phyloP scores from a whole-genome alignment of 2,113 vertebrate genomes.

The Semnopithecus entellus region DNA sequence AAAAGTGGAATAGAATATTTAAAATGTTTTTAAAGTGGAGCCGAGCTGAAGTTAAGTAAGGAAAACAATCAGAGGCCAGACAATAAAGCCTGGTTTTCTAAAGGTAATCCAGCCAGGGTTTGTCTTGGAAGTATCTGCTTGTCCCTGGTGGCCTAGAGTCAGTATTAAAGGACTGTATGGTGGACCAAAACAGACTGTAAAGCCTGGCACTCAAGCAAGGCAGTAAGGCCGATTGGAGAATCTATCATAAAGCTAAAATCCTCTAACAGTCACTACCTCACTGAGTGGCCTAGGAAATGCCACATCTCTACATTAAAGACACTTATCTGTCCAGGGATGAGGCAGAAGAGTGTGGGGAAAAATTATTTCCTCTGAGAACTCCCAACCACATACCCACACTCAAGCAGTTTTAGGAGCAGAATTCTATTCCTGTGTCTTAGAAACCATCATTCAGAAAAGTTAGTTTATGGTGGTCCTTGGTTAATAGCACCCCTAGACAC shows the following conservation, averaged over 20 bases:
- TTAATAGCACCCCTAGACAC: background rate
- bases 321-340: background rate
- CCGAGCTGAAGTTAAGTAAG: background rate
- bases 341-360: background rate
- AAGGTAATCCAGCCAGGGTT: background rate
- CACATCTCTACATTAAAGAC: background rate
- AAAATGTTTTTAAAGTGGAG: conserved; percentile 12
- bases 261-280: background rate
- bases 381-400: background rate
- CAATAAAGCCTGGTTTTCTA: background rate
- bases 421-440: conserved; percentile 6
- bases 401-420: conserved; percentile 13
- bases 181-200: background rate
- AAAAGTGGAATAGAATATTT: background rate
- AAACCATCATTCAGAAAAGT: background rate
- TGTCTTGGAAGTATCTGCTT: background rate
- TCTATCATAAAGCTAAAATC: background rate
- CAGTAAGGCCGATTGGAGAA: background rate
- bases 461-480: conserved; percentile 2
- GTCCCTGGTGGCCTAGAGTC: background rate
- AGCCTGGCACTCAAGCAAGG: background rate
- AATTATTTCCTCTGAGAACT: conserved; percentile 13
- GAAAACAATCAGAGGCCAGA: background rate
- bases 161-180: background rate
- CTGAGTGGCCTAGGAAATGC: background rate